Conservation (phyloP, 2,888 invertebrate genomes). For the Apamea anceps region DNA sequence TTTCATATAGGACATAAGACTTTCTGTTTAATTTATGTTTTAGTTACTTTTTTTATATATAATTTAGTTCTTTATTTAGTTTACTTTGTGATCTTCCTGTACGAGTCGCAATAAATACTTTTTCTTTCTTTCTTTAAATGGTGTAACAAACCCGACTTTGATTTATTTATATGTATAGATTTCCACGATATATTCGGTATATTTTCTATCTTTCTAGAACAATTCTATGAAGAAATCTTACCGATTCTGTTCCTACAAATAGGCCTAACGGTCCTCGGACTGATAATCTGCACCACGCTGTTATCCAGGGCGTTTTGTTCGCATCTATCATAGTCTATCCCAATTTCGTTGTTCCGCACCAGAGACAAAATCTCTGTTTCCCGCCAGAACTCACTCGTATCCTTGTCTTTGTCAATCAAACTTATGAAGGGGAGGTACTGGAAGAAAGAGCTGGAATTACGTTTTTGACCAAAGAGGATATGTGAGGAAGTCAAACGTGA, state of each 20-base stretch:
- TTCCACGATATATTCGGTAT: neutral
- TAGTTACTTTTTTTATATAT: too few species aligned
- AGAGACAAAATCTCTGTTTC: conserved; percentile 84
- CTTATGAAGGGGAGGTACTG: conserved; percentile 83
- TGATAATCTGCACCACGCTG: conserved; percentile 72
- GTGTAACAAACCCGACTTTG: too few species aligned
- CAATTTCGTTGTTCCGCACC: conserved; percentile 74
- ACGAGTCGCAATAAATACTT: too few species aligned
- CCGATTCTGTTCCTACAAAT: conserved; percentile 81
- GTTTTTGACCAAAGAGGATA: neutral
- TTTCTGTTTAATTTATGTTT: too few species aligned
- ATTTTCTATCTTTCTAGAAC: neutral
- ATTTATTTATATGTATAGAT: neutral
- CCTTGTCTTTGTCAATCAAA: conserved; percentile 79
- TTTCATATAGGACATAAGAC: too few species aligned
- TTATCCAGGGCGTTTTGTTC: conserved; percentile 67
- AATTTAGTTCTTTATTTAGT: too few species aligned
- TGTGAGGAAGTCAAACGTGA: neutral
- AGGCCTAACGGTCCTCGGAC: conserved; percentile 78
- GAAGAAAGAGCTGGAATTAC: conserved; percentile 42
- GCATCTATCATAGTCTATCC: conserved; percentile 81
- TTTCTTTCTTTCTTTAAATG: too few species aligned
- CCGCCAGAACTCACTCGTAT: conserved; percentile 86
- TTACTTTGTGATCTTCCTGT: too few species aligned
- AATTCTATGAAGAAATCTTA: conserved; percentile 56